Base-by-base conservation (phyloP, 2,888 invertebrate genomes). In the Ephialtes manifestator region DNA sequence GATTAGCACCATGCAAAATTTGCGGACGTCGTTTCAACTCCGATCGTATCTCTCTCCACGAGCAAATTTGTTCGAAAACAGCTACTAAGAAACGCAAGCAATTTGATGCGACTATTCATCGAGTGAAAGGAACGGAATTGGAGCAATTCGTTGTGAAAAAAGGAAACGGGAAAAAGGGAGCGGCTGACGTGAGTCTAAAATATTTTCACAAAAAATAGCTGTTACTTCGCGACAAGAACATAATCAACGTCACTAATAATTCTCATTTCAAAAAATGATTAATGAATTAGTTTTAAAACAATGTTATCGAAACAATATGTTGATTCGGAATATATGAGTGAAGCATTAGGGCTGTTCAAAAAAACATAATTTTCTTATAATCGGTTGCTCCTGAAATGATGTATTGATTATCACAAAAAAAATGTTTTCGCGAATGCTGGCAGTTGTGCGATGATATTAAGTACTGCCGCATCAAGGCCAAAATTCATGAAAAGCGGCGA, bases 51-150 rank as follows among this genome's bases (percentile, higher is more conserved):
- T 95, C 94, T 7, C 97, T 97, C 89, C 99, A 99, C 94, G 96
- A 98, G 94, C 95, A 96, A 39, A 97, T 99, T 86, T 99, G 99
- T 94, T 94, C 96, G 88, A 98, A 97, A 93, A 96, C 97, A 0
- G 95, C 95, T 67, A 94, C 95, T 82, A 98, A 98, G 94, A 98
- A 98, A 92, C 95, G 99, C 87, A 99, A 98, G 95, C 96, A 97
- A 0, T 99, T 98, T 93, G 99, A 99, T 94, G 97, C 97, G 2
- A 96, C 97, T 60, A 98, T 98, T 92, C 98, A 98, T 94, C 95
- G 99, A n/a, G 96, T 98, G 0, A 95, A 96, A 94, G 99, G 99
- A 31, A 99, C 99, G 0, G 99, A 99, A 90, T 96, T 97, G 46
- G 99, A 98, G 91, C 95, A 96, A 67, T 98, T 96, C 91, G 95